Evolutionary conservation across 2,888 invertebrate species (phyloP), one percentile per base, ranked within the genome.

Genomic region (Tachina fera): DNA sequence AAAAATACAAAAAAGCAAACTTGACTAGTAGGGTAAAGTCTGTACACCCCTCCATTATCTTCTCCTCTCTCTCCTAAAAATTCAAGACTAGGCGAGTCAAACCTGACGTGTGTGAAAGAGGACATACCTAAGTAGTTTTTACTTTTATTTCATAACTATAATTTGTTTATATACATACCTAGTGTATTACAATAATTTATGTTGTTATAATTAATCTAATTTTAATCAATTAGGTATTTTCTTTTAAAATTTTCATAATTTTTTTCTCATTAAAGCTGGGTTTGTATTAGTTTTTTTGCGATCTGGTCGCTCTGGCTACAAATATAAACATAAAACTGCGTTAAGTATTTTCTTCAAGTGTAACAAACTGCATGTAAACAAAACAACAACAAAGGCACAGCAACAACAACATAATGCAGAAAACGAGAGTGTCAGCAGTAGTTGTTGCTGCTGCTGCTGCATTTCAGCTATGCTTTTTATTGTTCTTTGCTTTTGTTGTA

Each of bases 401-500:
- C 14, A 45, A 49, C 31, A 31, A 31, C 22, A 60, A 68, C 43
- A 58, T 45, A 53, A 61, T 45, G 56, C 51, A 61, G 56, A 74
- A 81, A 81, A 74, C 74, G 58, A 81, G 58, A 81, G 74, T 74
- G 49, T 9, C 49, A n/a, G 51, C 31, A 39, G 10, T 71, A 16
- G 47, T 43, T 43, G 19, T 60, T 51, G 45, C 60, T 68, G 11
- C 14, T 72, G 31, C n/a, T 58, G 45, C 22, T 56, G 58, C 22
- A 60, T 19, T 31, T 16, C 45, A n/a, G 47, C 65, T 63, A 61
- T 80, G 53, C 22, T 60, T 67, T 45, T 79, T 71, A 16, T 68
- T 16, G 8, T 63, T 43, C 19, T 8, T 11, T 51, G 13, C 41
- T 67, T 19, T 22, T 51, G 13, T 16, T 49, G 43, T 43, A 63